phyloP scores from a whole-genome alignment of 2,888 invertebrate species.

The Rotaria sp. region DNA sequence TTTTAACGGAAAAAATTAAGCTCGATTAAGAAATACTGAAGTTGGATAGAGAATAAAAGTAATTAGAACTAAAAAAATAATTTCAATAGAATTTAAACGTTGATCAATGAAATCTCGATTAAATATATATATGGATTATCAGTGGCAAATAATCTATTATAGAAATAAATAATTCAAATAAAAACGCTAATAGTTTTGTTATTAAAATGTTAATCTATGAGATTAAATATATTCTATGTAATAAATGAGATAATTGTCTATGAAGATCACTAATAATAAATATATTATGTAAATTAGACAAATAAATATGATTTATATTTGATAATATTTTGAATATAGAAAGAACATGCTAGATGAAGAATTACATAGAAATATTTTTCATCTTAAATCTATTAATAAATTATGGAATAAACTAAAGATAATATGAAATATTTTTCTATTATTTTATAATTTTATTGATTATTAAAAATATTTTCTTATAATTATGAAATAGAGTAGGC shows the following conservation, averaged over 20 bases:
- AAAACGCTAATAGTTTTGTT: neutral
- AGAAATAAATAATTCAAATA: conserved; percentile 46
- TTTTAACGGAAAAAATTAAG: conserved; percentile 66
- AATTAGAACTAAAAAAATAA: conserved; percentile 70
- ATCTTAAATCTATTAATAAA: conserved; percentile 64
- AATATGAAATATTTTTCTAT: too few relatives aligned
- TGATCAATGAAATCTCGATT: conserved; percentile 90
- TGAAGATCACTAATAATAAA: conserved; percentile 87
- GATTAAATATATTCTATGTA: conserved; percentile 71
- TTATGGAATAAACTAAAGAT: neutral
- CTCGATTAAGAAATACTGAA: conserved; percentile 77
- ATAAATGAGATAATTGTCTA: conserved; percentile 81
- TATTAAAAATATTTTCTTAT: too few relatives aligned
- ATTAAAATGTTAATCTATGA: neutral
- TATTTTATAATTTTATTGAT: too few relatives aligned
- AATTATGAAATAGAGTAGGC: too few relatives aligned
- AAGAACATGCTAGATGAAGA: conserved; percentile 69
- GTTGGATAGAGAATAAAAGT: conserved; percentile 75
- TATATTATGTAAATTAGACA: conserved; percentile 77
- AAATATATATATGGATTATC: conserved; percentile 84
- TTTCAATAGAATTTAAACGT: conserved; percentile 78
- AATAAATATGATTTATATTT: conserved; percentile 75
- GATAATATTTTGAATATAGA: conserved; percentile 69
- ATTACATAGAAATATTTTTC: conserved; percentile 76
- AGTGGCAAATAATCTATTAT: conserved; percentile 79